Evolutionary conservation across 2,797 vertebrate genomes (phyloP).

Genomic region (Hyperoplus lanceolatus): DNA sequence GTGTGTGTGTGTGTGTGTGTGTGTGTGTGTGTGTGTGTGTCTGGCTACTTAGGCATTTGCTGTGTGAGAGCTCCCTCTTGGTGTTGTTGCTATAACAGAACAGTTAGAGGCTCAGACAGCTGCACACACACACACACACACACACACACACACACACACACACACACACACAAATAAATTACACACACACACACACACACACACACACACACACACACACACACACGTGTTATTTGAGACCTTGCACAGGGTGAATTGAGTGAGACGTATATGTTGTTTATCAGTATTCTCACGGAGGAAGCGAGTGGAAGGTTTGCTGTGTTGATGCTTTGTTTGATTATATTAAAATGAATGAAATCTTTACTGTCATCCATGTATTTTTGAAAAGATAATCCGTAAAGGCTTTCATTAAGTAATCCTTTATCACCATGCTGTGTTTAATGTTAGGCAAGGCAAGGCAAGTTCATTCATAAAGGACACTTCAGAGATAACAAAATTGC

Average conservation of each 20-base stretch:
- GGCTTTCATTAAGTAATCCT: no score
- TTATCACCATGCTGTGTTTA: no score
- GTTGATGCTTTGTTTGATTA: no score
- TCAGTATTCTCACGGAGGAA: background rate
- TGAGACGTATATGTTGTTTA: background rate
- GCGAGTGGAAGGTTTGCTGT: background rate
- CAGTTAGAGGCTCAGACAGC: constrained; percentile 60
- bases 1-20: constrained; percentile 9
- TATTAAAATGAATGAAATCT: no score
- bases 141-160: constrained; percentile 38
- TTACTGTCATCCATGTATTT: no score
- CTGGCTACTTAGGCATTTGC: constrained; percentile 67
- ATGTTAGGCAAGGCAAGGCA: no score
- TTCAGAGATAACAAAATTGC: no score
- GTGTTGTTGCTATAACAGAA: constrained; percentile 72
- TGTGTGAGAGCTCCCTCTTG: constrained; percentile 89
- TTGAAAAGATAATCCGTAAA: no score
- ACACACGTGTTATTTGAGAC: constrained; percentile 7
- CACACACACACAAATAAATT: constrained; percentile 5
- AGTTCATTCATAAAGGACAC: no score
- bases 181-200: constrained; percentile 10
- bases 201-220: constrained; percentile 12
- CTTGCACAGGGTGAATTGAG: background rate
- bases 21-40: constrained; percentile 16
- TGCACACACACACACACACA: constrained; percentile 39